A percentile compares a stretch with the other conserved stretches of the same genome.
Evolutionary conservation across 2,113 vertebrate genomes (phyloP).

Genomic region (Potamarius usumacintae): DNA sequence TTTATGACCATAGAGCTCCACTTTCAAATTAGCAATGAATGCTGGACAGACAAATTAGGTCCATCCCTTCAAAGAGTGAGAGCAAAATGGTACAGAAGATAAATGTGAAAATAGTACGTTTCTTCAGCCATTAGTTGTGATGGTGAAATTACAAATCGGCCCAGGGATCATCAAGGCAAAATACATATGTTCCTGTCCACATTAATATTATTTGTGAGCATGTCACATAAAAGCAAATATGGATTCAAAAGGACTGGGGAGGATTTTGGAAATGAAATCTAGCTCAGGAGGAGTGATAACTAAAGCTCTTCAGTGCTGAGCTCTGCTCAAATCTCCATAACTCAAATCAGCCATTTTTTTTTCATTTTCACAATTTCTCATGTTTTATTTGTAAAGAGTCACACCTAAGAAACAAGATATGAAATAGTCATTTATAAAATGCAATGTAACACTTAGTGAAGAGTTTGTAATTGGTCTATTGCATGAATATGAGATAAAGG

Average conservation of each 20-base stretch:
- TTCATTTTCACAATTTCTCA: conserved; percentile 11
- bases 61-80: conserved; percentile 44
- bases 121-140: conserved; percentile 49
- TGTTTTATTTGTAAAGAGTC: conserved; percentile 28
- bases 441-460: not conserved
- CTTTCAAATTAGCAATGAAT: conserved; percentile 42
- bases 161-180: conserved; percentile 40
- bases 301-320: conserved; percentile 40
- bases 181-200: conserved; percentile 28
- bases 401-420: not conserved
- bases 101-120: conserved; percentile 40
- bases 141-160: conserved; percentile 53
- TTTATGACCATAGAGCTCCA: conserved; percentile 45
- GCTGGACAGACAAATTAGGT: conserved; percentile 33
- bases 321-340: conserved; percentile 22
- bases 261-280: conserved; percentile 45
- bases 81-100: conserved; percentile 33
- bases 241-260: conserved; percentile 26
- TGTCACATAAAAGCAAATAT: conserved; percentile 46
- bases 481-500: too few species aligned
- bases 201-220: conserved; percentile 44
- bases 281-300: conserved; percentile 39
- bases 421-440: conserved; percentile 16
- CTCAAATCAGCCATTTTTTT: conserved; percentile 20
- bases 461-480: not conserved